phyloP scores from a whole-genome alignment of 2,797 vertebrate genomes.

The Acanthurus leucopareius region DNA sequence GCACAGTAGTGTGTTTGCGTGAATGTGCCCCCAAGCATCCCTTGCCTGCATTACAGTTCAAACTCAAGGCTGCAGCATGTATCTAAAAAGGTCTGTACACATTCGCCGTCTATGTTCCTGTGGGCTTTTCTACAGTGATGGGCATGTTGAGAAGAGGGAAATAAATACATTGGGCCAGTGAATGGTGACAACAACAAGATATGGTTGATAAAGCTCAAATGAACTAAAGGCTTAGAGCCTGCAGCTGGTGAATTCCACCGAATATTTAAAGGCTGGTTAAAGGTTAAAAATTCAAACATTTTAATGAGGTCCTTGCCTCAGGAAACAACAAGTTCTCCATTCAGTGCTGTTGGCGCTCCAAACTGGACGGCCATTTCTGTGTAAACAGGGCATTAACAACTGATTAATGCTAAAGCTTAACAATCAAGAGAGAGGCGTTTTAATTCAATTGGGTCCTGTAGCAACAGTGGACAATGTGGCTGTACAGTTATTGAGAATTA shows the following conservation, averaged over 20 bases:
- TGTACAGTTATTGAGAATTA: conserved; percentile 76
- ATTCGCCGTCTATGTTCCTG: conserved; percentile 72
- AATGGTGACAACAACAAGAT: conserved; percentile 69
- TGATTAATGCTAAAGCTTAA: conserved; percentile 74
- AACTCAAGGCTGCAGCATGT: conserved; percentile 45
- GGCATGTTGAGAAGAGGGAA: conserved; percentile 62
- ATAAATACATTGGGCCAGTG: conserved; percentile 78
- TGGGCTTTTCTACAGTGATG: conserved; percentile 77
- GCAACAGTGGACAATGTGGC: conserved; percentile 71
- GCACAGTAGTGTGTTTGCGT: conserved; percentile 56
- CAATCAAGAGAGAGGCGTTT: conserved; percentile 73
- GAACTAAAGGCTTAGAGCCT: conserved; percentile 76
- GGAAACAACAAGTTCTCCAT: conserved; percentile 70
- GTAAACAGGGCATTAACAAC: conserved; percentile 77
- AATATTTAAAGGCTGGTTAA: conserved; percentile 81
- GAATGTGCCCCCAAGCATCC: conserved; percentile 26
- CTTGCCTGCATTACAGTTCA: conserved; percentile 42
- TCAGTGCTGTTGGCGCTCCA: conserved; percentile 76
- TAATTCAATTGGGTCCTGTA: conserved; percentile 61
- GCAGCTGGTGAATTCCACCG: conserved; percentile 79
- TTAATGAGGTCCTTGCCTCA: conserved; percentile 69
- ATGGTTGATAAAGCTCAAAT: conserved; percentile 78
- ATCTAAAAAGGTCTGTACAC: conserved; percentile 71
- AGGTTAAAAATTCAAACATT: conserved; percentile 74
- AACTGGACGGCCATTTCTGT: conserved; percentile 65